These are phyloP conservation scores for Drosophila novamexicana DNA, from an alignment of 1,140 invertebrate species.

Conservation along the genomic window DNA sequence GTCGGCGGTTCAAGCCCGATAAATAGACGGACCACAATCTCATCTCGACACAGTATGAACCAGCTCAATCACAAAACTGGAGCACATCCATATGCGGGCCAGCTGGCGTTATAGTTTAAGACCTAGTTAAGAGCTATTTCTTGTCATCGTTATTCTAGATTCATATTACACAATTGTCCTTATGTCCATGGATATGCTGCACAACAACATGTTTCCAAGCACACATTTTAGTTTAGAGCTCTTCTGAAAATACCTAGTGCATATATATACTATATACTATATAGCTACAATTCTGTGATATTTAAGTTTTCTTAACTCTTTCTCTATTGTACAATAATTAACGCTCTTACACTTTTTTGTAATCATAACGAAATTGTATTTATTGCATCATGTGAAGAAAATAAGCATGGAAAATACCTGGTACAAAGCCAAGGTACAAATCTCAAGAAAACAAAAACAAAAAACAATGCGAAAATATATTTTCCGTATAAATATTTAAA, in stretches of 20 bases:
- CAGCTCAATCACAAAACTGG: conserved; percentile 14
- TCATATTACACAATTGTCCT: conserved; percentile 61
- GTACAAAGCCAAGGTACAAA: conserved; percentile 8
- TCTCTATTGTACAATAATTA: conserved; percentile 70
- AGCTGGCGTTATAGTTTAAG: conserved; percentile 49
- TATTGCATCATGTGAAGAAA: conserved; percentile 54
- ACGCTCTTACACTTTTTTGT: conserved; percentile 30
- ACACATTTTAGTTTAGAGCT: conserved; percentile 34
- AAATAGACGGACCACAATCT: conserved; percentile 9
- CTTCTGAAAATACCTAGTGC: conserved; percentile 48
- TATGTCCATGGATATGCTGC: conserved; percentile 36
- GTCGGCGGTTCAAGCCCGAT: too few species aligned
- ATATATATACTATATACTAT: conserved; percentile 35
- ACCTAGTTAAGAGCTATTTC: conserved; percentile 61
- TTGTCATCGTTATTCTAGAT: conserved; percentile 49
- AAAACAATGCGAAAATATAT: conserved; percentile 38
- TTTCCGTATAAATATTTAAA: conserved; percentile 41
- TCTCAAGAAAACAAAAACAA: conserved; percentile 29
- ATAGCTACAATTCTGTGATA: conserved; percentile 74
- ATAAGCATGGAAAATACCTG: conserved; percentile 21
- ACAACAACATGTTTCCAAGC: conserved; percentile 9
- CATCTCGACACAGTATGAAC: conserved; percentile 51
- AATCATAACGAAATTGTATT: conserved; percentile 51
- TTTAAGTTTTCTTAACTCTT: conserved; percentile 81
- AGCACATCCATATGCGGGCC: conserved; percentile 12